These are phyloP conservation scores for Okamejei kenojei DNA, from an alignment of 2,797 vertebrate genomes.

Conservation along the genomic window DNA sequence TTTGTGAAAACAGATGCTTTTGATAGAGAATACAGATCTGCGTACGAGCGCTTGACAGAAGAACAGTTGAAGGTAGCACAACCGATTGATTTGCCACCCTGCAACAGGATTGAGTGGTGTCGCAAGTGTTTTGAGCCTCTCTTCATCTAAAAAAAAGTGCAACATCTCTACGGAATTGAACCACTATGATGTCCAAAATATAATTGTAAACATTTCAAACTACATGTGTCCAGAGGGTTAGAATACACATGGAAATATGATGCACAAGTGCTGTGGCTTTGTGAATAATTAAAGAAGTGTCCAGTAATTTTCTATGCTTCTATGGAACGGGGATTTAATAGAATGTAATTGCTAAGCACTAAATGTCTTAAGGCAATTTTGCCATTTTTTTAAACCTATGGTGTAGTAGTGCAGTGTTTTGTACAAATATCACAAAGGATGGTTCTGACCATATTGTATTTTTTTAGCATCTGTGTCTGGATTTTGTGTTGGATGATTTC, in stretches of 20 bases:
- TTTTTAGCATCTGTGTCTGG: slow-evolving; percentile 5
- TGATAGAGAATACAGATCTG: slow-evolving; percentile 80
- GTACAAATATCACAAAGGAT: slow-evolving; percentile 33
- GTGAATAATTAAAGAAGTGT: slow-evolving; percentile 11
- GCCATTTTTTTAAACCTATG: slow-evolving; percentile 9
- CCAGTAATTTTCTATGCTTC: background rate
- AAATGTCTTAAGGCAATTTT: slow-evolving; percentile 36
- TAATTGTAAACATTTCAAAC: slow-evolving; percentile 20
- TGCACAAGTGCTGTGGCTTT: background rate
- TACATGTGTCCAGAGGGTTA: background rate
- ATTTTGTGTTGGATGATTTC: background rate
- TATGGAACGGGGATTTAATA: background rate
- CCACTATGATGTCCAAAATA: slow-evolving; percentile 36
- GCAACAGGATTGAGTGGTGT: slow-evolving; percentile 72
- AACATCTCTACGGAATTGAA: slow-evolving; percentile 29
- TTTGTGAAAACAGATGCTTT: slow-evolving; percentile 79
- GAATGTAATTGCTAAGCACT: slow-evolving; percentile 24
- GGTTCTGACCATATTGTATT: slow-evolving; percentile 32
- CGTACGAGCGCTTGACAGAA: slow-evolving; percentile 67
- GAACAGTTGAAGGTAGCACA: slow-evolving; percentile 74
- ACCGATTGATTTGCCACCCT: slow-evolving; percentile 74
- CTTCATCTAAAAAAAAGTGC: slow-evolving; percentile 63
- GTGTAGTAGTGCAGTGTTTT: slow-evolving; percentile 31
- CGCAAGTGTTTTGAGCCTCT: slow-evolving; percentile 81
- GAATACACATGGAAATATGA: background rate